Conservation (phyloP, 2,888 invertebrate species). For the Acronicta leporina region DNA sequence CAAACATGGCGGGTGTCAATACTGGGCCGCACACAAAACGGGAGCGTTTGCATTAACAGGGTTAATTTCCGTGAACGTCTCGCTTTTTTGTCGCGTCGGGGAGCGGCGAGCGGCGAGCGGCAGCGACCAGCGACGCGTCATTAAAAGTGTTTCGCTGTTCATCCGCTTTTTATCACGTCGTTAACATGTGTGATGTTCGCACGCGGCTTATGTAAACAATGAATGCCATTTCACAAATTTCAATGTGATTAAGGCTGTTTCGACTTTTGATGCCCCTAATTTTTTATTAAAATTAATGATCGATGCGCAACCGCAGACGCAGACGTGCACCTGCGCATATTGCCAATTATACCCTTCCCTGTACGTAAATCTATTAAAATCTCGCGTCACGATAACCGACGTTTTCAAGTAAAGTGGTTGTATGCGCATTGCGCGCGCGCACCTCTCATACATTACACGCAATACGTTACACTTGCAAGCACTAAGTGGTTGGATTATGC, state of each 20-base stretch:
- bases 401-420: background rate
- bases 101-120: conserved; percentile 6
- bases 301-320: conserved; percentile 6
- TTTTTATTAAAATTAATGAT: conserved; percentile 25
- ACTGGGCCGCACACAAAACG: conserved; percentile 36
- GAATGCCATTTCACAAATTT: conserved; percentile 25
- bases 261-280: conserved; percentile 16
- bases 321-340: conserved; percentile 13
- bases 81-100: conserved; percentile 25
- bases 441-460: conserved; percentile 1
- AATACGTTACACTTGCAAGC: conserved; percentile 22
- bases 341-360: conserved; percentile 17
- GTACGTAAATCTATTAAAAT: conserved; percentile 26
- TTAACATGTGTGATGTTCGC: conserved; percentile 43
- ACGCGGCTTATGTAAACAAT: conserved; percentile 43
- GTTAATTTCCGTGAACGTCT: conserved; percentile 50
- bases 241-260: conserved; percentile 22
- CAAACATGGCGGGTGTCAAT: conserved; percentile 46
- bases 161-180: conserved; percentile 43
- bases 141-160: conserved; percentile 46
- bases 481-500: conserved; percentile 37
- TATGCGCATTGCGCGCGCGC: conserved; percentile 8
- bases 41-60: conserved; percentile 47
- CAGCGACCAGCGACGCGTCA: conserved; percentile 10
- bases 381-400: conserved; percentile 4